These are phyloP conservation scores for Brachyrhaphis roseni DNA, from an alignment of 2,797 vertebrate genomes.

Conservation along the genomic window DNA sequence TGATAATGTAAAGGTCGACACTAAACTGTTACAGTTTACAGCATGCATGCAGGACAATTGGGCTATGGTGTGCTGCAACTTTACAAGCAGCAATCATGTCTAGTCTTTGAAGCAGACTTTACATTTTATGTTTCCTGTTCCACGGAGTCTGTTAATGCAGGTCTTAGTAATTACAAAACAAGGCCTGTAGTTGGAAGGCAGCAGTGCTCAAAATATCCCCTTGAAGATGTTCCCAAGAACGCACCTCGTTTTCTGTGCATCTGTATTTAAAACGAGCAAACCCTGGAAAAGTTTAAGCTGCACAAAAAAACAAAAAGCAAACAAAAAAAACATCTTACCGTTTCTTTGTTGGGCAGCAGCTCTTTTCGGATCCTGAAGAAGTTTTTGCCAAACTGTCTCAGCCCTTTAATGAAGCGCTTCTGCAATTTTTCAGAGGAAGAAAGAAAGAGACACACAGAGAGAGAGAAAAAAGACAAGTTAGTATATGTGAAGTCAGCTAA, in stretches of 20 bases:
- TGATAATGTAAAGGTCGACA: conserved; percentile 12
- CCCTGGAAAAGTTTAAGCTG: conserved; percentile 15
- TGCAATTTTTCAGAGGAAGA: conserved; percentile 69
- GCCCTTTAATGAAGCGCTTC: conserved; percentile 99
- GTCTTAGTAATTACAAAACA: conserved; percentile 18
- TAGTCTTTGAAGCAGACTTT: conserved; percentile 19
- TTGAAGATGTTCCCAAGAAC: conserved; percentile 17
- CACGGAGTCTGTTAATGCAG: not conserved
- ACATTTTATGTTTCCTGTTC: not conserved
- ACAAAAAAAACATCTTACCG: conserved; percentile 81
- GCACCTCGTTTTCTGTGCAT: conserved; percentile 14
- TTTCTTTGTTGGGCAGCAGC: conserved; percentile 99
- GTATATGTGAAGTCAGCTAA: conserved; percentile 55
- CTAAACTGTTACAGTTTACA: not conserved
- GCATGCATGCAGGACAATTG: not conserved
- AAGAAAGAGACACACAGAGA: conserved; percentile 36
- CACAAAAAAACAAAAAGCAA: not conserved
- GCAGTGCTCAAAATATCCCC: conserved; percentile 27
- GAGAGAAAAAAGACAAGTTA: conserved; percentile 42
- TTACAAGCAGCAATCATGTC: not conserved
- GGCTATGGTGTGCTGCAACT: conserved; percentile 4
- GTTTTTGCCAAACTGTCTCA: conserved; percentile 99
- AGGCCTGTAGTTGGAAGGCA: conserved; percentile 44
- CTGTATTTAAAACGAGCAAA: conserved; percentile 24
- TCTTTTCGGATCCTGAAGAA: conserved; percentile 99